phyloP scores from a whole-genome alignment of 2,888 invertebrate genomes.

The Cheilosia grossa region DNA sequence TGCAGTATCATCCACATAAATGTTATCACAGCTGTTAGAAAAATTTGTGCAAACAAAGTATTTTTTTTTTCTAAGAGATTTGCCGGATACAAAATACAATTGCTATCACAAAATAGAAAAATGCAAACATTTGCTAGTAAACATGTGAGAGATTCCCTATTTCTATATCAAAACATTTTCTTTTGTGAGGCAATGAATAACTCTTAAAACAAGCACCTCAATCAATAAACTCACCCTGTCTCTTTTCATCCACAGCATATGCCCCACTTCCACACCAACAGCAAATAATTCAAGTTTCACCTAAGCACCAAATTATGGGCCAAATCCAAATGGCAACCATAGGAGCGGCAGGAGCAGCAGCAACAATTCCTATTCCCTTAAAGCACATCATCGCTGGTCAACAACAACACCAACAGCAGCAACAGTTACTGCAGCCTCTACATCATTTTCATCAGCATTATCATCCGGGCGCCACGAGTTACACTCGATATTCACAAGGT shows the following conservation, averaged over 20 bases:
- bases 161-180: too few relatives aligned
- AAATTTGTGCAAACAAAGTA: too few relatives aligned
- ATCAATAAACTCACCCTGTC: background rate
- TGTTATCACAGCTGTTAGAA: too few relatives aligned
- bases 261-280: constrained; percentile 18
- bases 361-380: constrained; percentile 37
- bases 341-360: constrained; percentile 66
- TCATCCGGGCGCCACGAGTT: constrained; percentile 42
- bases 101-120: too few relatives aligned
- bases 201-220: background rate
- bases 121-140: too few relatives aligned
- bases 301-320: constrained; percentile 40
- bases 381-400: constrained; percentile 39
- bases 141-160: too few relatives aligned
- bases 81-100: too few relatives aligned
- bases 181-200: too few relatives aligned
- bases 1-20: too few relatives aligned
- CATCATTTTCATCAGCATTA: constrained; percentile 47
- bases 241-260: constrained; percentile 37
- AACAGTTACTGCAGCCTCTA: constrained; percentile 43
- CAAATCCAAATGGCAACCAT: constrained; percentile 48
- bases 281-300: constrained; percentile 42
- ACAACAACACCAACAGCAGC: constrained; percentile 67
- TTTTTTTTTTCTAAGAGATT: too few relatives aligned
- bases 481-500: constrained; percentile 41